phyloP scores from a whole-genome alignment of 2,888 invertebrate species.

The Lordiphosa andalusiaca region DNA sequence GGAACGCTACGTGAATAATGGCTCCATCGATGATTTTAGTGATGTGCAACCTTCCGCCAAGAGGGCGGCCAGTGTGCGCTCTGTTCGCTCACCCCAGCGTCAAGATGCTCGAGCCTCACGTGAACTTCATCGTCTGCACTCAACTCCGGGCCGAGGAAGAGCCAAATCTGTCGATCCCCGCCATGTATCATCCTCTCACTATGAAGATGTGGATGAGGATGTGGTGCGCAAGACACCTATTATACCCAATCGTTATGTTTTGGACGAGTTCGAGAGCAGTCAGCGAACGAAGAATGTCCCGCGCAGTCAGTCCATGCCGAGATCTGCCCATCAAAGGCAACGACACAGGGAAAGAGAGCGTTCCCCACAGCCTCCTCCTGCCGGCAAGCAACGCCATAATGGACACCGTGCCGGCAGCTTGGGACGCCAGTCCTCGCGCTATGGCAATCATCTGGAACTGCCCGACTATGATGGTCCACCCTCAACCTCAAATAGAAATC shows the following conservation, averaged over 20 bases:
- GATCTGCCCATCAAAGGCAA: conserved; percentile 68
- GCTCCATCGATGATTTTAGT: conserved; percentile 70
- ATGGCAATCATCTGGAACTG: conserved; percentile 76
- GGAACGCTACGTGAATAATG: conserved; percentile 79
- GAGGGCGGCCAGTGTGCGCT: conserved; percentile 75
- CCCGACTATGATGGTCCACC: conserved; percentile 65
- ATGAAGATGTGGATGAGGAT: conserved; percentile 76
- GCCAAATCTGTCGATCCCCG: conserved; percentile 79
- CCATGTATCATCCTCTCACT: conserved; percentile 57
- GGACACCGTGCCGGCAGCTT: conserved; percentile 57
- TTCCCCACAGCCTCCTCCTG: conserved; percentile 42
- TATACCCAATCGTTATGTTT: conserved; percentile 86
- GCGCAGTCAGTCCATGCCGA: conserved; percentile 79
- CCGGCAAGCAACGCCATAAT: conserved; percentile 31
- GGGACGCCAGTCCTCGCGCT: conserved; percentile 65
- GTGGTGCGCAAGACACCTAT: conserved; percentile 83
- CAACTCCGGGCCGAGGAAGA: conserved; percentile 60
- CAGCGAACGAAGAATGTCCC: conserved; percentile 44
- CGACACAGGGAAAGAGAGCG: conserved; percentile 53
- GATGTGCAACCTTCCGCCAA: conserved; percentile 63
- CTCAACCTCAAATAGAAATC: conserved; percentile 9
- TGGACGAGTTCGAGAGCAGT: conserved; percentile 79
- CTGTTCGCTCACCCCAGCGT: conserved; percentile 66
- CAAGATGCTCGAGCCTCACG: conserved; percentile 58
- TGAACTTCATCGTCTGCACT: conserved; percentile 71